Base-by-base conservation (phyloP, 2,113 vertebrate species). In the Halcyon malimbica region DNA sequence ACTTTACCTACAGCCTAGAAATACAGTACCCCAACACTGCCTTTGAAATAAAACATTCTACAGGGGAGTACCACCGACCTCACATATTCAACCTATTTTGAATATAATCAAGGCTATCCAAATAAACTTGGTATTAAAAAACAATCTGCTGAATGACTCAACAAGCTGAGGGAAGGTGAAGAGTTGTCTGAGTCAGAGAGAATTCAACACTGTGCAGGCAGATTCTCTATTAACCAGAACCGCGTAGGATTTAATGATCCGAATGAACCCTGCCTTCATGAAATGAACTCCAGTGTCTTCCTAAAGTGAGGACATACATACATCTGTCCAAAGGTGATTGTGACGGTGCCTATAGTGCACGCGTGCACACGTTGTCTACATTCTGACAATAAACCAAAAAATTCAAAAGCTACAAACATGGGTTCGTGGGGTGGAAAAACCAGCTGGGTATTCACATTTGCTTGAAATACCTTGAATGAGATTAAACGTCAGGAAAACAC, bases 191-290 rank as follows among this genome's bases (percentile, higher is more conserved):
- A 98, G 92, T 98, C 97, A 86, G 79, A 91, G 80, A 95, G 69
- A 63, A 93, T 59, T 97, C 93, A 97, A 85, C 78, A 94, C 65
- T 86, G 82, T 91, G 73, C 87, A 87, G 93, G 94, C 91, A 98
- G 94, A 95, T 97, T 97, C 80, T 98, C 97, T 97, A 97, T 97
- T 97, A 97, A 94, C 97, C 85, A 95, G 94, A 56, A 54, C 75
- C 94, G 94, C 44, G 89, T 96, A 94, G 97, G 96, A 97, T 95
- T 97, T 97, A 97, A 97, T 95, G 79, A 97, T 95, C 77, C 96
- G 93, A 97, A 96, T 97, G 71, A 93, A 95, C 78, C 70, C 71
- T 62, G 39, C 15, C 67, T 93, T 96, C 89, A 74, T 89, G 75
- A 97, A 96, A 92, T 94, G 44, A 96, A 97, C 78, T 25, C 50